Evolutionary conservation across 2,113 vertebrate species (phyloP), one percentile per base, ranked within the genome.

Genomic region (Tragelaphus strepsiceros): DNA sequence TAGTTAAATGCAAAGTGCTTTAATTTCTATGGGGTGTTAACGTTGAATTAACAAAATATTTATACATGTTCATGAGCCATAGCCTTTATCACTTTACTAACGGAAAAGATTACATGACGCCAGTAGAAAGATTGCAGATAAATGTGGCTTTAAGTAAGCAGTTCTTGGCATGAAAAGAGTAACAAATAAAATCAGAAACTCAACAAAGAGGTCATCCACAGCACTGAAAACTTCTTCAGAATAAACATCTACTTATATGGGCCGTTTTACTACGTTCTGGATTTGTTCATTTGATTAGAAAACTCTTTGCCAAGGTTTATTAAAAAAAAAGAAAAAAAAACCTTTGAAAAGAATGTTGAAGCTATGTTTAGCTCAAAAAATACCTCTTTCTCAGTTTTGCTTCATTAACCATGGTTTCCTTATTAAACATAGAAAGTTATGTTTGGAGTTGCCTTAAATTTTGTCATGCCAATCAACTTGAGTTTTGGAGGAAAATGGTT

Each of bases 171-270:
- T 93, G 61, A 92, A 77, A 95, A 94, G 4, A 61, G 81, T 90
- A 58, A 91, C 94, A 97, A 97, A 96, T 91, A 39, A 96, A 97
- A 97, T 88, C 39, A 94, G 59, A 97, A 98, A 96, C 87, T 39
- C 39, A 67, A 84, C 74, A 91, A 83, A 97, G 16, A 95, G 97
- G 85, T 93, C 10, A 82, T 19, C 4, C 0, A 39, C 81, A 92
- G 1, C 87, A n/a, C 15, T 95, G 80, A 87, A 97, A 97, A 22
- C 88, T 74, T 94, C 89, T 91, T 92, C 82, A 54, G 71, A 98
- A 92, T 64, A 96, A 13, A 94, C 64, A 80, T 92, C 91, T 97
- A 4, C 4, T 61, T 62, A 43, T 74, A 64, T 80, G 35, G 7
- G 15, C 39, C 82, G 9, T 51, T 87, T 62, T 49, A 88, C 22